A percentile compares a stretch with the other conserved stretches of the same genome.
Evolutionary conservation across 1,140 invertebrate genomes (phyloP).

Genomic region (Trichomalopsis sarcophagae): DNA sequence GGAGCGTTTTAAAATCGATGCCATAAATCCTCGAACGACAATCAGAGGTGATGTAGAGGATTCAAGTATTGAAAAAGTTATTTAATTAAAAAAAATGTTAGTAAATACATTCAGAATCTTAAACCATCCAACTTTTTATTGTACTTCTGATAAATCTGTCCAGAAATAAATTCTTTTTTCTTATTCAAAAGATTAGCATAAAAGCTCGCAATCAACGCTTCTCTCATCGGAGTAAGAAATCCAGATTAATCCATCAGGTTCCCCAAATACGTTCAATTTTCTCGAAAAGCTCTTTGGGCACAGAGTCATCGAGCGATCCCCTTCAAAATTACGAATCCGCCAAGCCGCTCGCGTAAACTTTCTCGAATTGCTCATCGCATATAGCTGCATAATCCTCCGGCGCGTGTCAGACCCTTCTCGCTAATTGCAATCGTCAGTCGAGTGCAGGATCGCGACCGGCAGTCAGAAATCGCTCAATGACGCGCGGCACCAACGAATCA

Average conservation of each 20-base stretch:
- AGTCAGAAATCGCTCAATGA: slow-evolving; percentile 4
- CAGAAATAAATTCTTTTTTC: too few relatives aligned
- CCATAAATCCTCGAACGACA: neutral
- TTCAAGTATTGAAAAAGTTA: neutral
- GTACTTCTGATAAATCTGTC: too few relatives aligned
- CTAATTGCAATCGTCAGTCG: slow-evolving; percentile 1
- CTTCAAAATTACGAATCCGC: neutral
- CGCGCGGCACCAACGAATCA: neutral
- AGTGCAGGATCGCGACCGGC: neutral
- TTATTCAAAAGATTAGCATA: too few relatives aligned
- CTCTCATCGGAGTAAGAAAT: too few relatives aligned
- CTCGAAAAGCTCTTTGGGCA: neutral
- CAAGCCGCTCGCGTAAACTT: neutral
- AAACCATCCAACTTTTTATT: too few relatives aligned
- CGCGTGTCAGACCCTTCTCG: neutral
- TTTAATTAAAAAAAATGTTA: neutral
- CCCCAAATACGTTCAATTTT: neutral
- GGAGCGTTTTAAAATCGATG: neutral
- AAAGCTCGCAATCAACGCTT: too few relatives aligned
- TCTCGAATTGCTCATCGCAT: neutral
- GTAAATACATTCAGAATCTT: too few relatives aligned
- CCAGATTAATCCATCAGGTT: too few relatives aligned
- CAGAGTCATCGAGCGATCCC: neutral
- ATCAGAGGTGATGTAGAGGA: neutral
- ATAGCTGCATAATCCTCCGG: neutral